Conservation (phyloP, 64 coral and sea anemone genomes). For the Hydrozoanthus tunicans region DNA sequence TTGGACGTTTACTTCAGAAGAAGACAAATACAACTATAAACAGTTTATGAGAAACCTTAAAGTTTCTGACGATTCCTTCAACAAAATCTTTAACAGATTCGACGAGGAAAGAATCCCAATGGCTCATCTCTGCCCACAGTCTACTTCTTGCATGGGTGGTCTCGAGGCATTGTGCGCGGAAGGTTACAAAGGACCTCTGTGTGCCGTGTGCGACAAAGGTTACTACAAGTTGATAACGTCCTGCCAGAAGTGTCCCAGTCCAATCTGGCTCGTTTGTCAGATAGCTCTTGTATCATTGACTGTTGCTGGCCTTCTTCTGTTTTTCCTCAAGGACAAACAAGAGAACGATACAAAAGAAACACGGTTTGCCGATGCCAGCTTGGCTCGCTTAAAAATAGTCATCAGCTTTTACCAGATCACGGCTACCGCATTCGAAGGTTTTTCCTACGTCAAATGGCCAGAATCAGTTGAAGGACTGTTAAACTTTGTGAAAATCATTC, state of each 20-base stretch:
- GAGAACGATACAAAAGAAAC: too few species aligned
- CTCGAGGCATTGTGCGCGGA: conserved; percentile 39
- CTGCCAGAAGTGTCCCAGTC: conserved; percentile 36
- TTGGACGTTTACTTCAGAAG: conserved; percentile 47
- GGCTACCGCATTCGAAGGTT: too few species aligned
- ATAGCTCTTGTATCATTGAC: conserved; percentile 6
- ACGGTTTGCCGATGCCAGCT: too few species aligned
- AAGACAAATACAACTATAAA: conserved; percentile 2
- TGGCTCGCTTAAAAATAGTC: too few species aligned
- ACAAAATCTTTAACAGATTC: neutral
- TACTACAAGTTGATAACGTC: conserved; percentile 17
- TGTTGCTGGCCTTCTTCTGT: too few species aligned
- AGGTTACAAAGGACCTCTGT: conserved; percentile 58
- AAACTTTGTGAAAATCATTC: too few species aligned
- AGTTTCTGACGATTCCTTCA: neutral
- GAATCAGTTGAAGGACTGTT: too few species aligned
- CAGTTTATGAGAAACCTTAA: conserved; percentile 30
- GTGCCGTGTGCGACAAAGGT: conserved; percentile 37
- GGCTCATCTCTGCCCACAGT: conserved; percentile 15
- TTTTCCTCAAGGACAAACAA: too few species aligned
- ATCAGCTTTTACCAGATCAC: too few species aligned
- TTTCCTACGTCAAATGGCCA: too few species aligned
- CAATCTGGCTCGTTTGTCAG: neutral
- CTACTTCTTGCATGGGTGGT: conserved; percentile 49
- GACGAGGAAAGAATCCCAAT: neutral